phyloP scores from a whole-genome alignment of 2,797 vertebrate species.

The Megaceryle alcyon region DNA sequence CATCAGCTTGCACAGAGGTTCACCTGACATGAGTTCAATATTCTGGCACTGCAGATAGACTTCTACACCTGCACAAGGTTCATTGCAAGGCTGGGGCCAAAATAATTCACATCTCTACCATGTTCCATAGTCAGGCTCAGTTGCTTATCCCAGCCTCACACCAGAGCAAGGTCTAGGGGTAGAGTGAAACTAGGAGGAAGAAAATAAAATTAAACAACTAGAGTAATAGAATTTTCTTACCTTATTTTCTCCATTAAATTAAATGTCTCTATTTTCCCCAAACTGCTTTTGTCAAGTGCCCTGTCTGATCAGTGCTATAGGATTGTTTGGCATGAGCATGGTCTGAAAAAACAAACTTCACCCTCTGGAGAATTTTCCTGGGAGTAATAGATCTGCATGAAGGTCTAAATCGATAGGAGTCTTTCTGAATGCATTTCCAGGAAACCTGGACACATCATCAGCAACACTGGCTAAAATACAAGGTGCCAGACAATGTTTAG shows the following conservation, averaged over 20 bases:
- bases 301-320: background rate
- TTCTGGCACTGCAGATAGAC: background rate
- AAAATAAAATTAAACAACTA: background rate
- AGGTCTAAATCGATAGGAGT: constrained; percentile 44
- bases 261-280: background rate
- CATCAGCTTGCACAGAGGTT: background rate
- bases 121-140: background rate
- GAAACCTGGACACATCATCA: constrained; percentile 21
- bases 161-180: background rate
- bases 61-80: background rate
- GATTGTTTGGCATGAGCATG: background rate
- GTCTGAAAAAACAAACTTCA: background rate
- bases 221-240: background rate
- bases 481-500: constrained; percentile 17
- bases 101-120: background rate
- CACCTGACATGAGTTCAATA: background rate
- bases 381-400: background rate
- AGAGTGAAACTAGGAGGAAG: background rate
- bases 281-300: background rate
- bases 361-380: constrained; percentile 20
- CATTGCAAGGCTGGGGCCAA: background rate
- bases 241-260: background rate
- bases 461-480: constrained; percentile 47
- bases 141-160: background rate
- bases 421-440: constrained; percentile 54